Percentiles rank a stretch among this genome's conserved stretches.
Conservation (phyloP, 2,888 invertebrate genomes). For the Cacoxenus indagator region DNA sequence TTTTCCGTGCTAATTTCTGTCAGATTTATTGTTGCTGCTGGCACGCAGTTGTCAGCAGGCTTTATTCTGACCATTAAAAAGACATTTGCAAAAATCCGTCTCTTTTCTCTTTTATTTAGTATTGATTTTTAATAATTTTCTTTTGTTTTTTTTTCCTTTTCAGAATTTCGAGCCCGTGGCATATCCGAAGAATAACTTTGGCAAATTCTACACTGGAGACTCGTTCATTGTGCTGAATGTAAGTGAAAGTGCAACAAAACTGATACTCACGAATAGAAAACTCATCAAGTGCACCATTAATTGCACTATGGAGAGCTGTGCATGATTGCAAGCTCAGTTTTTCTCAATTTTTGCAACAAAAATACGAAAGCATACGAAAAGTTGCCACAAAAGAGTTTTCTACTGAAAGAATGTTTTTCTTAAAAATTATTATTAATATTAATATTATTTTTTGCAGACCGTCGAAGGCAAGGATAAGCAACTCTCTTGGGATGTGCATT, state of each 20-base stretch:
- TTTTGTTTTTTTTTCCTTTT: conserved; percentile 31
- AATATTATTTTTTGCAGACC: conserved; percentile 73
- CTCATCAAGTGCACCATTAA: conserved; percentile 48
- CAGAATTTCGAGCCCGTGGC: conserved; percentile 86
- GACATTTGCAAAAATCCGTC: neutral
- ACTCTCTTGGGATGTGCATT: conserved; percentile 87
- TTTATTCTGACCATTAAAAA: neutral
- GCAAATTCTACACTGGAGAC: conserved; percentile 89
- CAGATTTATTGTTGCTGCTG: neutral
- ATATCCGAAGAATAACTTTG: conserved; percentile 80
- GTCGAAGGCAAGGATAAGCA: conserved; percentile 76
- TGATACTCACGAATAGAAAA: conserved; percentile 33
- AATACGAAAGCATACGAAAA: too few species aligned
- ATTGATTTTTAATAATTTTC: neutral
- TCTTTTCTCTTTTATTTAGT: neutral
- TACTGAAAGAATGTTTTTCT: neutral
- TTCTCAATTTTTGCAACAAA: too few species aligned
- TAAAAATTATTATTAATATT: neutral
- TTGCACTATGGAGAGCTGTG: conserved; percentile 38
- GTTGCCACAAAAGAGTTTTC: neutral
- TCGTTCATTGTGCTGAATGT: conserved; percentile 87
- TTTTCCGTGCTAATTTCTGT: neutral
- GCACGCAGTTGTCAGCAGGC: neutral
- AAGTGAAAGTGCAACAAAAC: conserved; percentile 63
- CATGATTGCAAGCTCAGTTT: conserved; percentile 8